Conservation (phyloP, 2,113 vertebrate species). For the Rhinopithecus roxellana region DNA sequence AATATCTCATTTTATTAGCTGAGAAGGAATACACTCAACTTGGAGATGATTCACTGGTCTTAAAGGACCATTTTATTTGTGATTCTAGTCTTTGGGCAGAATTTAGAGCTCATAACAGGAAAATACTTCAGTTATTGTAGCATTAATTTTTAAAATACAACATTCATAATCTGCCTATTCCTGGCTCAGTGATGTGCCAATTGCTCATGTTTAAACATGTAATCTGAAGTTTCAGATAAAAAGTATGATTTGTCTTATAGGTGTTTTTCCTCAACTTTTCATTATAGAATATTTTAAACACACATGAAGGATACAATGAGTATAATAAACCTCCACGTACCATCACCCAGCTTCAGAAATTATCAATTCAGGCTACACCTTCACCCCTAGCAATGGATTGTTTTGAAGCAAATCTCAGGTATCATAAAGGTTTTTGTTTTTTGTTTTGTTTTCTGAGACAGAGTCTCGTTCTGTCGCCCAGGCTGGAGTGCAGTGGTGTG, state of each 20-base stretch:
- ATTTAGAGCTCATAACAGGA: neutral
- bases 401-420: neutral
- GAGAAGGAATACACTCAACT: neutral
- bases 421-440: neutral
- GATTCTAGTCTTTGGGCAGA: neutral
- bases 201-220: fast-evolving
- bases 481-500: too few species aligned
- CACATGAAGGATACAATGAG: fast-evolving
- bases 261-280: neutral
- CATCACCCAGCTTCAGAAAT: neutral
- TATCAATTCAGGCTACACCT: fast-evolving
- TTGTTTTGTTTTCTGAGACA: too few species aligned
- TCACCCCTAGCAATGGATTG: fast-evolving
- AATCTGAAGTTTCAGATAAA: neutral
- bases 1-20: neutral
- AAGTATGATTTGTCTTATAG: neutral
- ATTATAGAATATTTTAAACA: neutral
- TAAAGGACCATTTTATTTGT: neutral
- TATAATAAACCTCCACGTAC: fast-evolving
- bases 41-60: neutral
- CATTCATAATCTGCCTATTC: neutral
- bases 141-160: conserved; percentile 48
- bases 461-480: too few species aligned
- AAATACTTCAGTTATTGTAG: neutral
- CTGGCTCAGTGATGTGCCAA: neutral